phyloP scores from a whole-genome alignment of 2,797 vertebrate species.

The Hydrolagus colliei region DNA sequence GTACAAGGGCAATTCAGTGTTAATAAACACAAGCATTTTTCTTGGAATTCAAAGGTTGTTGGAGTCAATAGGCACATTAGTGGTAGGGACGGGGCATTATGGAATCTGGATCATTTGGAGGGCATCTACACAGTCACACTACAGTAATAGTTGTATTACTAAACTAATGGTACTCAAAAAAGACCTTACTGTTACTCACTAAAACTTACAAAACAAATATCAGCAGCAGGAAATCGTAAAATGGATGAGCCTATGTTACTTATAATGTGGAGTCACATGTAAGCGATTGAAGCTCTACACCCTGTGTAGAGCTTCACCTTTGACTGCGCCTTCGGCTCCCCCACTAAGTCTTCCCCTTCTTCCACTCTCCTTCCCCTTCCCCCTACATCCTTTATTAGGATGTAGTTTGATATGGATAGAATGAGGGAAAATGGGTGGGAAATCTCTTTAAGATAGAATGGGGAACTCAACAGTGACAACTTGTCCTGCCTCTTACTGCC shows the following conservation, averaged over 20 bases:
- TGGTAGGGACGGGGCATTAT: not conserved
- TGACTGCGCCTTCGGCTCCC: too few species aligned
- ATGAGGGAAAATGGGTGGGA: too few species aligned
- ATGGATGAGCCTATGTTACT: not conserved
- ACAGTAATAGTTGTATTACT: not conserved
- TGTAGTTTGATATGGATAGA: too few species aligned
- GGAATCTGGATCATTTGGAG: not conserved
- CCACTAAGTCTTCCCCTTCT: too few species aligned
- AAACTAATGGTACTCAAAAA: not conserved
- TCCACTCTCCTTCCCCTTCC: too few species aligned
- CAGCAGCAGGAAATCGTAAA: not conserved
- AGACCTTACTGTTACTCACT: too few species aligned
- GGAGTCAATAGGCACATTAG: not conserved
- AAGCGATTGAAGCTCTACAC: not conserved
- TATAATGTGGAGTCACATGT: not conserved
- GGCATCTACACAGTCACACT: not conserved
- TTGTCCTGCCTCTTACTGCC: too few species aligned
- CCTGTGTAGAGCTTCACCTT: too few species aligned
- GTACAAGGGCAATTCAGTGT: not conserved
- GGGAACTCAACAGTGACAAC: too few species aligned
- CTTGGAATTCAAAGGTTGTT: not conserved
- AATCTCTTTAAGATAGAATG: too few species aligned
- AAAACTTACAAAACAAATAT: not conserved
- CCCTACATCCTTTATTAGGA: too few species aligned
- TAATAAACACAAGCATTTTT: not conserved